These are phyloP conservation scores for Corbicula japonica DNA, from an alignment of 2,888 invertebrate genomes.

Conservation along the genomic window DNA sequence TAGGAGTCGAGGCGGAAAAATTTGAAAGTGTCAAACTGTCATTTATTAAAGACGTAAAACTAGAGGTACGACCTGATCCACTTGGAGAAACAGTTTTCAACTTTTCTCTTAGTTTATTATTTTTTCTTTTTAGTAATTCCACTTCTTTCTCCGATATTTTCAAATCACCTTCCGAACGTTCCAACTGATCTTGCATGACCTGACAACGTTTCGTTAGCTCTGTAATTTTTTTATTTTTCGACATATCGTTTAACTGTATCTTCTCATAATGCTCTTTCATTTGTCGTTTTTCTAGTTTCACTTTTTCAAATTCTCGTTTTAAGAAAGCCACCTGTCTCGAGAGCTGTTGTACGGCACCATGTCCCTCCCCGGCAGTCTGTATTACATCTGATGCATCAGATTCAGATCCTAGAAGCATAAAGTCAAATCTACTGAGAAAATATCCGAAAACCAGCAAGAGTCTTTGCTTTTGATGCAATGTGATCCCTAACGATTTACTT, in stretches of 20 bases:
- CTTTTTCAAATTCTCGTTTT: conserved; percentile 81
- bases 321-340: conserved; percentile 79
- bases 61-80: conserved; percentile 62
- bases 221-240: conserved; percentile 63
- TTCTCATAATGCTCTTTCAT: conserved; percentile 76
- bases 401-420: conserved; percentile 74
- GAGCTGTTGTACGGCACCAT: conserved; percentile 71
- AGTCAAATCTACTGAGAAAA: no score
- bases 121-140: conserved; percentile 67
- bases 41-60: conserved; percentile 73
- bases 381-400: conserved; percentile 77
- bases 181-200: conserved; percentile 68
- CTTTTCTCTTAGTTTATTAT: conserved; percentile 60
- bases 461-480: no score
- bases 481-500: no score
- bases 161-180: conserved; percentile 78
- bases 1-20: conserved; percentile 69
- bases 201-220: conserved; percentile 66
- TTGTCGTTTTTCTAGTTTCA: conserved; percentile 75
- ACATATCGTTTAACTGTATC: conserved; percentile 66
- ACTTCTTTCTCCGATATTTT: conserved; percentile 73
- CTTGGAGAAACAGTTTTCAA: conserved; percentile 61
- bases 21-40: conserved; percentile 69
- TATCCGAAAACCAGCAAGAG: no score
- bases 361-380: conserved; percentile 69